Percentiles rank a stretch among this genome's conserved stretches.
Conservation (phyloP, 1,140 invertebrate species). For the Orchestia grillus region DNA sequence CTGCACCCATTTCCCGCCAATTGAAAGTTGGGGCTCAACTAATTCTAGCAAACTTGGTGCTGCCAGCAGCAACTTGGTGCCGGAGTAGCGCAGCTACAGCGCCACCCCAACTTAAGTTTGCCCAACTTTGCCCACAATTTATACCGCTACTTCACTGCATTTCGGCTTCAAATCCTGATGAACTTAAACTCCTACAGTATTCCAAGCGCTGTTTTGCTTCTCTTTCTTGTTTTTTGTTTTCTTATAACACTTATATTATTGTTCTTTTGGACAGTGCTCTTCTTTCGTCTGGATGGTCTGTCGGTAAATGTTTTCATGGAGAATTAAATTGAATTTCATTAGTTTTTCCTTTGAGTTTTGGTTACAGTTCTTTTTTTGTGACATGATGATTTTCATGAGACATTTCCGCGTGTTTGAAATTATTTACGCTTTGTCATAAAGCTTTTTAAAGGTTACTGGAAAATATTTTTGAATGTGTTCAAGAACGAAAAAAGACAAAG, state of each 20-base stretch:
- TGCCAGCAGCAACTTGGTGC: neutral
- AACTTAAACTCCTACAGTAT: neutral
- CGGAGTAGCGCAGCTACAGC: neutral
- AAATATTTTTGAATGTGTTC: neutral
- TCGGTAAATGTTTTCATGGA: neutral
- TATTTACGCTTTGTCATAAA: too few relatives aligned
- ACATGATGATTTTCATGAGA: neutral
- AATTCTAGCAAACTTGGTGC: slow-evolving; percentile 6
- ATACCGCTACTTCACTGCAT: slow-evolving; percentile 12
- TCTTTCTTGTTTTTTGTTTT: too few relatives aligned
- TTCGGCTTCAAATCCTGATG: neutral
- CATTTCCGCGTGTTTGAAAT: neutral
- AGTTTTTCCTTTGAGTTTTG: neutral
- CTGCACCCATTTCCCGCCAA: slow-evolving; percentile 34
- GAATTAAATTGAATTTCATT: neutral
- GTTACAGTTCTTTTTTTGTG: neutral
- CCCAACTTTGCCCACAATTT: slow-evolving; percentile 5
- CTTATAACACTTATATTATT: neutral
- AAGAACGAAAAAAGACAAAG: neutral
- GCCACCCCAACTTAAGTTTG: neutral
- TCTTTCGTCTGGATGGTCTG: too few relatives aligned
- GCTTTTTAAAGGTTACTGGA: too few relatives aligned
- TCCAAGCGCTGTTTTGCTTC: too few relatives aligned
- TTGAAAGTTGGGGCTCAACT: slow-evolving; percentile 18
- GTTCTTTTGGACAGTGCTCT: too few relatives aligned